Evolutionary conservation across 1,140 invertebrate species (phyloP).

Genomic region (Drosophila athabasca): DNA sequence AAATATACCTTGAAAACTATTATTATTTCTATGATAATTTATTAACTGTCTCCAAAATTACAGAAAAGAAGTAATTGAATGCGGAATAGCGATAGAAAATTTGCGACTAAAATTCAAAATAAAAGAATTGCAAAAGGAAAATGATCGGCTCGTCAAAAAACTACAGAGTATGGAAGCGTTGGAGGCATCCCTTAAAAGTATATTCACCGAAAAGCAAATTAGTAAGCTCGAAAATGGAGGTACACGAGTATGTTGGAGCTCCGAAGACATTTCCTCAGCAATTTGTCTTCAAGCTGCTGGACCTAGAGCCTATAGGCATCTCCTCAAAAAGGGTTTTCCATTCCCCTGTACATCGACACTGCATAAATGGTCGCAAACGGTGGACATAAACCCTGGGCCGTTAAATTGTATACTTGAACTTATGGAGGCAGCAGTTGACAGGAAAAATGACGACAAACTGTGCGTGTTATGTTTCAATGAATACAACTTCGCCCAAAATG

Average conservation of each 20-base stretch:
- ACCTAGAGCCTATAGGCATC: constrained; percentile 24
- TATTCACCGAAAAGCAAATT: background rate
- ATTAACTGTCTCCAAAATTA: background rate
- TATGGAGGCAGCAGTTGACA: constrained; percentile 6
- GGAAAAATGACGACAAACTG: constrained; percentile 12
- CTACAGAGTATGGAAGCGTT: constrained; percentile 7
- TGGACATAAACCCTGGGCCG: constrained; percentile 6
- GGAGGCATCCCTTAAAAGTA: background rate
- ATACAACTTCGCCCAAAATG: no score
- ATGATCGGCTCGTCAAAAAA: background rate
- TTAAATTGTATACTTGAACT: background rate
- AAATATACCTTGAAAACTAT: no score
- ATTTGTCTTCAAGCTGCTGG: constrained; percentile 20
- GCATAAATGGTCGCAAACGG: constrained; percentile 3
- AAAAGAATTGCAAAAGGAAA: background rate
- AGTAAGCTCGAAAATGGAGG: background rate
- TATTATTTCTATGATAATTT: no score
- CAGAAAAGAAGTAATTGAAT: background rate
- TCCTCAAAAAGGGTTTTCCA: constrained; percentile 23
- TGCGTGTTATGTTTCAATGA: constrained; percentile 23
- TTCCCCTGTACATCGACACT: constrained; percentile 5
- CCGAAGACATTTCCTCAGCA: background rate
- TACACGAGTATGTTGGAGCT: no score
- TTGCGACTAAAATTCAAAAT: background rate
- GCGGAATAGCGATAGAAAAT: background rate